phyloP scores from a whole-genome alignment of 2,113 vertebrate species.

The Osmerus eperlanus region DNA sequence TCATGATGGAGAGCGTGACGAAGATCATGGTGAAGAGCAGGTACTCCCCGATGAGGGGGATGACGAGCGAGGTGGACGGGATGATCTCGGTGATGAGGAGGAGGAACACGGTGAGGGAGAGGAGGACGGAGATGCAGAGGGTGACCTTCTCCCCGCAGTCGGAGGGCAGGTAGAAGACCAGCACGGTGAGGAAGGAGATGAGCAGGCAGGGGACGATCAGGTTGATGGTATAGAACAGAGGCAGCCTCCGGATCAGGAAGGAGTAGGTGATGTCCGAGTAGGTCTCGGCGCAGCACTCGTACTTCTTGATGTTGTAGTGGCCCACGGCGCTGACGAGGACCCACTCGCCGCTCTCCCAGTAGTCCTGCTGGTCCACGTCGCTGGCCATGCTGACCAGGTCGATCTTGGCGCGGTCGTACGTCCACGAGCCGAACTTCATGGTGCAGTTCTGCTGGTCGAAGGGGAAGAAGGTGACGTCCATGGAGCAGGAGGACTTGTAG shows the following conservation, averaged over 20 bases:
- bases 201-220: slow-evolving; percentile 79
- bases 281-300: slow-evolving; percentile 77
- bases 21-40: slow-evolving; percentile 85
- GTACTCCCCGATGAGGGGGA: slow-evolving; percentile 81
- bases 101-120: slow-evolving; percentile 80
- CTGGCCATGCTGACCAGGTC: slow-evolving; percentile 80
- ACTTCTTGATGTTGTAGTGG: slow-evolving; percentile 82
- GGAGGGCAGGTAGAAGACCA: slow-evolving; percentile 80
- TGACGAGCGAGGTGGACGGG: slow-evolving; percentile 79
- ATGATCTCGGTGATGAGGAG: slow-evolving; percentile 84
- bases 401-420: slow-evolving; percentile 82
- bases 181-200: slow-evolving; percentile 76
- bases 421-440: slow-evolving; percentile 86
- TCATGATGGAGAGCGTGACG: slow-evolving; percentile 78
- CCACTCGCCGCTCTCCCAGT: slow-evolving; percentile 84
- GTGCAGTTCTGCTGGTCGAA: slow-evolving; percentile 85
- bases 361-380: slow-evolving; percentile 78
- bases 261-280: slow-evolving; percentile 81
- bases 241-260: slow-evolving; percentile 79
- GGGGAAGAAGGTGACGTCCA: slow-evolving; percentile 83
- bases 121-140: slow-evolving; percentile 77
- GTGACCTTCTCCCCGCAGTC: slow-evolving; percentile 82
- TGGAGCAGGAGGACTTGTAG: slow-evolving; percentile 83
- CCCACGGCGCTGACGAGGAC: slow-evolving; percentile 76
- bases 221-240: slow-evolving; percentile 79